Percentiles rank a stretch among this genome's conserved stretches.
Evolutionary conservation across 1,140 invertebrate species (phyloP).

Genomic region (Cepaea nemoralis): DNA sequence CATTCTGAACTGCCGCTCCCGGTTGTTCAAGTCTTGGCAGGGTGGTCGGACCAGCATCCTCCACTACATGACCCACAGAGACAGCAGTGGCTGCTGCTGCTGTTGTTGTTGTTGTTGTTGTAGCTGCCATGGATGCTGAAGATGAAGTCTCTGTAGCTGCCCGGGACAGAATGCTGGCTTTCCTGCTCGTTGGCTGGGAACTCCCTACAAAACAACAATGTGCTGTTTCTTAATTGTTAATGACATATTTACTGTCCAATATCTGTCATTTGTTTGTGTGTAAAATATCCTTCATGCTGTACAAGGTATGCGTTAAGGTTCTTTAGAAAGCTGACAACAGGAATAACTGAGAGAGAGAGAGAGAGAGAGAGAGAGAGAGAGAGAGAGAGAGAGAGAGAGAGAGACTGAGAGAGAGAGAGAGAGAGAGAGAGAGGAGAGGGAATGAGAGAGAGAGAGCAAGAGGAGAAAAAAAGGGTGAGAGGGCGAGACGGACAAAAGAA

Average conservation of each 20-base stretch:
- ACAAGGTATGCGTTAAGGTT: too few species aligned
- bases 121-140: not conserved
- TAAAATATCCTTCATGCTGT: not conserved
- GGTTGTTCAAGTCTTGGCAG: not conserved
- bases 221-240: too few species aligned
- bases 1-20: not conserved
- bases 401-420: conserved; percentile 29
- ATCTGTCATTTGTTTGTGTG: too few species aligned
- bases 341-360: too few species aligned
- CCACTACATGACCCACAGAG: not conserved
- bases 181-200: conserved; percentile 29
- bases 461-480: not conserved
- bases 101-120: not conserved
- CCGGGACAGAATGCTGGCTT: conserved; percentile 36
- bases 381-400: conserved; percentile 20
- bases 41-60: not conserved
- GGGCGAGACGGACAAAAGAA: not conserved
- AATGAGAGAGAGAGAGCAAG: conserved; percentile 5
- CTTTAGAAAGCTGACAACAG: too few species aligned
- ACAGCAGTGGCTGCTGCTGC: conserved; percentile 4
- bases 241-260: too few species aligned
- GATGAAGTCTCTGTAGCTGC: conserved; percentile 25
- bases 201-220: not conserved
- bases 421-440: conserved; percentile 13
- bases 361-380: not conserved